Evolutionary conservation across 2,888 invertebrate species (phyloP).

Genomic region (Megalurothrips usitatus): DNA sequence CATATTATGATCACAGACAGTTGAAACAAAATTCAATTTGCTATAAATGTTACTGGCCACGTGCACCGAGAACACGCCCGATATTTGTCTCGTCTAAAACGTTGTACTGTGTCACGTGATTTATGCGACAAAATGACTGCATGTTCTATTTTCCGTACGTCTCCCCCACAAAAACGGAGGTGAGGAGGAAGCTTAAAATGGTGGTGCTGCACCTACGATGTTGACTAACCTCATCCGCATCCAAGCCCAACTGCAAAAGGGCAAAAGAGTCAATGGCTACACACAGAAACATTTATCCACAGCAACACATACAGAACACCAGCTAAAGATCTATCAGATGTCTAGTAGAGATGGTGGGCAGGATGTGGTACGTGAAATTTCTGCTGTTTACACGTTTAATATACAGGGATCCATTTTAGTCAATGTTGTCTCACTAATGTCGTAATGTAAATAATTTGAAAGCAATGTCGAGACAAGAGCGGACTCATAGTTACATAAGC

Average conservation of each 20-base stretch:
- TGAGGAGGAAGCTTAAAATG: constrained; percentile 2
- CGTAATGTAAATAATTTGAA: no score
- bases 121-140: no score
- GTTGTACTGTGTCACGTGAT: no score
- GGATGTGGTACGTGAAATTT: background rate
- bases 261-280: constrained; percentile 17
- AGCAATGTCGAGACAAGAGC: no score
- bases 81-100: no score
- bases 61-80: no score
- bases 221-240: constrained; percentile 76
- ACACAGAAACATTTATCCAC: constrained; percentile 12
- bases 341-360: background rate
- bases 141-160: no score
- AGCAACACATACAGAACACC: constrained; percentile 24
- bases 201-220: constrained; percentile 22
- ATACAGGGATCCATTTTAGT: background rate
- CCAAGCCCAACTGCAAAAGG: constrained; percentile 84
- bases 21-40: no score
- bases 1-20: no score
- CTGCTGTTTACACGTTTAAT: background rate
- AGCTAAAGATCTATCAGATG: background rate
- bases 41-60: no score
- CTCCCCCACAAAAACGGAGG: background rate
- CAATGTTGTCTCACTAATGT: no score
- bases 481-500: no score